A percentile compares a stretch with the other conserved stretches of the same genome.
phyloP scores from a whole-genome alignment of 2,888 invertebrate species.

The Biston betularia region DNA sequence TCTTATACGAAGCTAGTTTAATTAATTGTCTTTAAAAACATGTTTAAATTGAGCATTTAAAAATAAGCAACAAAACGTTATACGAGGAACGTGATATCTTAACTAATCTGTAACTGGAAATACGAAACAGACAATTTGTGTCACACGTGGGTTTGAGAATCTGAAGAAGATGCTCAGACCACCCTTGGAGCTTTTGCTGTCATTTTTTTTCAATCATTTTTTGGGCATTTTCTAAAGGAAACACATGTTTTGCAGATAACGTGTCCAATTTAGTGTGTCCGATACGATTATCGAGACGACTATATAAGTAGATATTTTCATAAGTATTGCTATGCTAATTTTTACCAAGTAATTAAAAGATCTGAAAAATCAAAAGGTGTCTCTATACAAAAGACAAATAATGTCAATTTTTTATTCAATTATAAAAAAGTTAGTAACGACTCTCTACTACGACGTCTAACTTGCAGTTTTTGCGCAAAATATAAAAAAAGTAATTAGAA shows the following conservation, averaged over 20 bases:
- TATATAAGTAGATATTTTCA: neutral
- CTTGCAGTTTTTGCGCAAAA: no score
- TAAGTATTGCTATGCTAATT: no score
- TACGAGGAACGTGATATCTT: conserved; percentile 12
- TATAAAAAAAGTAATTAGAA: no score
- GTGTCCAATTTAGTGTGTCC: conserved; percentile 47
- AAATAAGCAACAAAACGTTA: conserved; percentile 1
- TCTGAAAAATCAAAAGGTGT: no score
- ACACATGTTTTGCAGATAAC: conserved; percentile 79
- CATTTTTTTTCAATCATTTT: conserved; percentile 65
- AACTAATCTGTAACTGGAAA: conserved; percentile 31
- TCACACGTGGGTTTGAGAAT: conserved; percentile 54
- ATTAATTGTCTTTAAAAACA: neutral
- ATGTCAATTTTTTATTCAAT: no score
- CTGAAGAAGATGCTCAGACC: conserved; percentile 47
- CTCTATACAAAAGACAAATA: no score
- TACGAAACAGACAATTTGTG: conserved; percentile 26
- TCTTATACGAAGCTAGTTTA: no score
- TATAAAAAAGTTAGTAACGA: no score
- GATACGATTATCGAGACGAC: conserved; percentile 50
- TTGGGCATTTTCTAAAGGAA: conserved; percentile 63
- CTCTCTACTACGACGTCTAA: no score
- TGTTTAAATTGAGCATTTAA: neutral
- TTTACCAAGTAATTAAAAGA: no score
- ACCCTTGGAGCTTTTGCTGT: conserved; percentile 59